phyloP scores from a whole-genome alignment of 2,888 invertebrate genomes.

The Scaptomyza reducta region DNA sequence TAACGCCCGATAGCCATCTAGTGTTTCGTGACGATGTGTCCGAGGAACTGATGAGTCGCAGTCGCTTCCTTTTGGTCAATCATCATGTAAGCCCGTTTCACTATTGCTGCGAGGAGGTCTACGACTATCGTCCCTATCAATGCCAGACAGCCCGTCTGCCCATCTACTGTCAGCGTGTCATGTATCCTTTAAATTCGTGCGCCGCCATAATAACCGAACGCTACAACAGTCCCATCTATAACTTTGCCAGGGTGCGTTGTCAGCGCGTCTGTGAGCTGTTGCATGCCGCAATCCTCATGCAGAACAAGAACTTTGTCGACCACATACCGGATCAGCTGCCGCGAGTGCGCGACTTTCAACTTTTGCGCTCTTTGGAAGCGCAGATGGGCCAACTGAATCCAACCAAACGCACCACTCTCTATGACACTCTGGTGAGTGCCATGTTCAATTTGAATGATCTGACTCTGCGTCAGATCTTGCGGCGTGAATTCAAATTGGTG shows the following conservation, averaged over 20 bases:
- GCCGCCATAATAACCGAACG: slow-evolving; percentile 45
- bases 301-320: slow-evolving; percentile 31
- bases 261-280: slow-evolving; percentile 40
- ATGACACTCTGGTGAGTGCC: slow-evolving; percentile 24
- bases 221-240: slow-evolving; percentile 18
- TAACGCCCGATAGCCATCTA: slow-evolving; percentile 32
- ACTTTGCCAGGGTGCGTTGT: slow-evolving; percentile 13
- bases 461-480: slow-evolving; percentile 43
- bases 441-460: slow-evolving; percentile 38
- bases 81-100: slow-evolving; percentile 60
- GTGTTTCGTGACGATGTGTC: slow-evolving; percentile 61
- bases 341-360: slow-evolving; percentile 25
- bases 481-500: slow-evolving; percentile 56
- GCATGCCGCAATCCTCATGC: slow-evolving; percentile 48
- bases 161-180: slow-evolving; percentile 31
- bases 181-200: slow-evolving; percentile 44
- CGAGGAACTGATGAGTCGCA: slow-evolving; percentile 27
- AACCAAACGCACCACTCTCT: slow-evolving; percentile 17
- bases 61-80: slow-evolving; percentile 54
- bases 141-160: slow-evolving; percentile 42
- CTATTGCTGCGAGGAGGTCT: slow-evolving; percentile 44
- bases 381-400: slow-evolving; percentile 13
- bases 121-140: slow-evolving; percentile 45
- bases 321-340: neutral
- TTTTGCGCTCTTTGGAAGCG: slow-evolving; percentile 35